Conservation (phyloP, 2,888 invertebrate genomes). For the Zeuzera pyrina region DNA sequence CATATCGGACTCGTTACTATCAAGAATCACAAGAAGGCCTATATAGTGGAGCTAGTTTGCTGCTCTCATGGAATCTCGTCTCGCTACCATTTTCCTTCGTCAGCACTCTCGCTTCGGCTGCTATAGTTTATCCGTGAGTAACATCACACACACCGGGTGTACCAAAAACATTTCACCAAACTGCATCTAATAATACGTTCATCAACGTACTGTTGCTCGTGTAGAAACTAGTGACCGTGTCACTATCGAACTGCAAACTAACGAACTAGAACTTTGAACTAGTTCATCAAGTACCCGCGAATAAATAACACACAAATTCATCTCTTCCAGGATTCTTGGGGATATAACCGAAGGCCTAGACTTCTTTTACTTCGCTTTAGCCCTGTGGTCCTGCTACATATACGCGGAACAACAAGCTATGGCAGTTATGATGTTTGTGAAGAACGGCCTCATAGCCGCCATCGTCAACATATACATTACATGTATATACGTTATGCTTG, state of each 20-base stretch:
- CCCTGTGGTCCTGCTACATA: constrained; percentile 88
- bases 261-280: too few species aligned
- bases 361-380: constrained; percentile 79
- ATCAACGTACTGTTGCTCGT: too few species aligned
- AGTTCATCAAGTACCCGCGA: too few species aligned
- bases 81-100: constrained; percentile 88
- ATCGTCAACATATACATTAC: constrained; percentile 85
- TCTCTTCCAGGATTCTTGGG: constrained; percentile 67
- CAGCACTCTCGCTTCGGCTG: constrained; percentile 80
- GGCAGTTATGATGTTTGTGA: constrained; percentile 85
- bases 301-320: too few species aligned
- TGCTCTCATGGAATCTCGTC: constrained; percentile 85
- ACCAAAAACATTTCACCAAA: too few species aligned
- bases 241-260: too few species aligned
- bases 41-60: constrained; percentile 88
- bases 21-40: constrained; percentile 92
- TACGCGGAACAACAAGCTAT: constrained; percentile 90
- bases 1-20: constrained; percentile 91
- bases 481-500: constrained; percentile 78
- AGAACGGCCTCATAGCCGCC: constrained; percentile 83
- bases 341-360: constrained; percentile 69
- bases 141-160: too few species aligned
- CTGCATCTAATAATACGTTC: too few species aligned
- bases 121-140: constrained; percentile 81
- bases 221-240: too few species aligned